Evolutionary conservation across 2,113 vertebrate genomes (phyloP).

Genomic region (Oreochromis niloticus): DNA sequence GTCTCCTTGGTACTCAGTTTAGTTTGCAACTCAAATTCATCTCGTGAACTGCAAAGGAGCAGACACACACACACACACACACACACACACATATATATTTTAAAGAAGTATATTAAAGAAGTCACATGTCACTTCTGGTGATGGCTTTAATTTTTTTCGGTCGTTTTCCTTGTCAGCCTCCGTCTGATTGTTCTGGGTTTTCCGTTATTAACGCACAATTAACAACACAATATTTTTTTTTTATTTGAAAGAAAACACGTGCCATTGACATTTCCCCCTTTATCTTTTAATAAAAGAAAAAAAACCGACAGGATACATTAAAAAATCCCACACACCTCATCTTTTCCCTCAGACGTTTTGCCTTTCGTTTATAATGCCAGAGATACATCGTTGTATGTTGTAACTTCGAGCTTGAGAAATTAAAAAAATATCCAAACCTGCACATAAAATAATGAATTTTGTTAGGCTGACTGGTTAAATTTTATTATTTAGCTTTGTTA

Average conservation of each 20-base stretch:
- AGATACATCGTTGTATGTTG: conserved; percentile 26
- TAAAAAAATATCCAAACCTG: not conserved
- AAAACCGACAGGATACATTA: not conserved
- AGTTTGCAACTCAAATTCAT: not conserved
- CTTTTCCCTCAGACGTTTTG: not conserved
- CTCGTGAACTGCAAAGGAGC: not conserved
- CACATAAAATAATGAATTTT: not conserved
- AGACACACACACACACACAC: not conserved
- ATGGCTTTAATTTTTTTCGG: not conserved
- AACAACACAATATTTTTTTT: not conserved
- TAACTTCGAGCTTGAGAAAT: not conserved
- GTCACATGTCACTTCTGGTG: not conserved
- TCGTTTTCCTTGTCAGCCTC: not conserved
- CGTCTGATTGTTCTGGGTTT: not conserved
- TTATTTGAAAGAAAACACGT: not conserved
- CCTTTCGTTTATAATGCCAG: not conserved
- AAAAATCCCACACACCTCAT: not conserved
- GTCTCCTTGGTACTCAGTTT: conserved; percentile 14
- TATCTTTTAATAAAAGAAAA: not conserved
- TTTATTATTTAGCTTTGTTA: not conserved
- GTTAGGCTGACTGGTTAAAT: not conserved
- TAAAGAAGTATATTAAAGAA: too few relatives aligned
- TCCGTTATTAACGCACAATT: not conserved
- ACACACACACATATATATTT: not conserved
- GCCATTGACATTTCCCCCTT: not conserved